A percentile compares a stretch with the other conserved stretches of the same genome.
Conservation (phyloP, 2,888 invertebrate genomes). For the Trichogramma dendrolimi region DNA sequence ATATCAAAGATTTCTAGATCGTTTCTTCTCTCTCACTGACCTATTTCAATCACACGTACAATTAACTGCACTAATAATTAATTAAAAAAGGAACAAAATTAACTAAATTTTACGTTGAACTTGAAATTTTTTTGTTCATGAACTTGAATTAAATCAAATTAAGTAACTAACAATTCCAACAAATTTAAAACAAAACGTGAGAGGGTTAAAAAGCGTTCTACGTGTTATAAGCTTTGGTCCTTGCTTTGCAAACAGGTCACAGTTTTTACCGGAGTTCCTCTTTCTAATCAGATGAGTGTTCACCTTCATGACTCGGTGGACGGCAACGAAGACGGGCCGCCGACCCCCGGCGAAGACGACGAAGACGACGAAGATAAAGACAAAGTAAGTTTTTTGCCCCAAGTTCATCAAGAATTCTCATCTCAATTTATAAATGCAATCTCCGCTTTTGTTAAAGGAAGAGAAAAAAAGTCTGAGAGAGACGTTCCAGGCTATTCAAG, state of each 20-base stretch:
- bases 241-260: constrained; percentile 49
- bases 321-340: constrained; percentile 41
- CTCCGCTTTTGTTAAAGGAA: constrained; percentile 59
- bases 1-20: neutral
- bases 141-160: neutral
- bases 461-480: constrained; percentile 94
- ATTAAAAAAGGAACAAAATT: too few relatives aligned
- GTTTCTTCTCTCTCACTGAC: constrained; percentile 15
- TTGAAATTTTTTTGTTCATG: neutral
- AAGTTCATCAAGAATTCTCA: constrained; percentile 9
- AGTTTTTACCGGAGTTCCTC: constrained; percentile 49
- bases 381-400: constrained; percentile 56
- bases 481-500: constrained; percentile 90
- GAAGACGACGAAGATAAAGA: constrained; percentile 91
- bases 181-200: neutral
- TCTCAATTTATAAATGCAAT: neutral
- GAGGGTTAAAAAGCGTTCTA: constrained; percentile 13
- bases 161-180: neutral
- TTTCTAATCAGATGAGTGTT: constrained; percentile 40
- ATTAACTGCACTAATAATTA: neutral
- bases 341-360: constrained; percentile 55
- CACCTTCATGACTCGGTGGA: constrained; percentile 40
- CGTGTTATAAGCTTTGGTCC: constrained; percentile 32
- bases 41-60: neutral
- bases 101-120: neutral